Base-by-base conservation (phyloP, 1,140 invertebrate genomes). In the Procambarus clarkii region DNA sequence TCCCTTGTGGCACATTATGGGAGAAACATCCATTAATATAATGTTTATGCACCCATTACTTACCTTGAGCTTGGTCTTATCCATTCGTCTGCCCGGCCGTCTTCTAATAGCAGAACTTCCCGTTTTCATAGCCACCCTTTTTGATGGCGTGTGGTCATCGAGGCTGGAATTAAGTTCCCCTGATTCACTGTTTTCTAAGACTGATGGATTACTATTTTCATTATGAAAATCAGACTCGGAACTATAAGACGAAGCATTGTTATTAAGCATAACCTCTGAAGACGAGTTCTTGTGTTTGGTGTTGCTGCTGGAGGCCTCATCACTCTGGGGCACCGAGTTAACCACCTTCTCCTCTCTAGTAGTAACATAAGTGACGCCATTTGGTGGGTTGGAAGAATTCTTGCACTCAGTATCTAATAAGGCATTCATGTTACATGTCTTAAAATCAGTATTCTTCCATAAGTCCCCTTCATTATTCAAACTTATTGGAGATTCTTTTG, bases 71-170 rank as follows among this genome's bases (percentile, higher is more conserved):
- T 97, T 96, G 91, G 96, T 96, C 58, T 96, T 95, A 3, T 97
- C 97, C 93, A 96, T 94, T 93, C 94, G 92, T 89, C 94, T 79
- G 81, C 97, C 96, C 60, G 96, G 96, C 93, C 97, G 94, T 93
- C 97, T 94, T 94, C 96, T 95, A 93, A 97, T 96, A 54, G 97
- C 96, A 64, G 97, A 96, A 45, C 96, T 96, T 84, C 97, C 96
- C 89, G 94, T 95, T 92, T 95, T 95, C 24, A 80, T 77, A 60
- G 82, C 89, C 8, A 71, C 82, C 46, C 80, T 85, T 45, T 82
- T 34, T 50, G 50, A n/a, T 18, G 85, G 85, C 50, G 83, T 74
- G 15, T 74, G 69, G 2, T 74, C 69, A 74, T 74, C 69, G 0
- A 34, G n/a, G 69, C 69, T 74, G 7, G 69, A 34, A 34, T 74